Evolutionary conservation across 1,140 invertebrate genomes (phyloP), one percentile per base, ranked within the genome.

Genomic region (Thereuonema tuberculata): DNA sequence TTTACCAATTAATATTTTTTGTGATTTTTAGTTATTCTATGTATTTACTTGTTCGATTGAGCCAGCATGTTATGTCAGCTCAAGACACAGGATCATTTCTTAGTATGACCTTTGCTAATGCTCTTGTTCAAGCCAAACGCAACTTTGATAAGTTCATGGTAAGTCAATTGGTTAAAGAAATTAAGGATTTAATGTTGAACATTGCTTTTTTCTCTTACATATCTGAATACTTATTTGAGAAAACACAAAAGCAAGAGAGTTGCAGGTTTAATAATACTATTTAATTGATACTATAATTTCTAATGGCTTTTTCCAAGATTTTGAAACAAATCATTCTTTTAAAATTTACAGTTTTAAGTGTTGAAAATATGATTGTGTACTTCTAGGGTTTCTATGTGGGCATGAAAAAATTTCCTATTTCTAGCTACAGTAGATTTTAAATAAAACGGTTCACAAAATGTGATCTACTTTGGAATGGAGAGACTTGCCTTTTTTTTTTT

Each of bases 111-210:
- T 92, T 90, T 72, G 93, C 86, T 21, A 88, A 84, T 49, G 83
- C 85, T 64, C 75, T 95, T 27, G 86, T 96, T 23, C 87, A 92
- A 73, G 87, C 93, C n/a, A 98, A 98, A 76, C 77, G 94, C 47
- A 89, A 86, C 64, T 93, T 97, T 71, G 95, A 98, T 74, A 84
- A 85, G 65, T 90, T 92, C 66, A 93, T 98, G 83, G 77, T 76
- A 67, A 68, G 70, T 70, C 31, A 9, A 37, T 5, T 9, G 31
- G 5, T 9, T 9, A 37, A 37, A 37, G 31, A 37, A 5, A 37
- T 37, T 17, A 37, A 37, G 5, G 17, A 17, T 9, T 17, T 37
- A 9, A 17, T 37, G 17, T 37, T 9, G 17, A 5, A 17, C 5
- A n/a, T n/a, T 14, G n/a, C 9, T 20, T 20, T 31, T 52, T 66